Evolutionary conservation across 2,888 invertebrate genomes (phyloP).

Genomic region (Acronicta leporina): DNA sequence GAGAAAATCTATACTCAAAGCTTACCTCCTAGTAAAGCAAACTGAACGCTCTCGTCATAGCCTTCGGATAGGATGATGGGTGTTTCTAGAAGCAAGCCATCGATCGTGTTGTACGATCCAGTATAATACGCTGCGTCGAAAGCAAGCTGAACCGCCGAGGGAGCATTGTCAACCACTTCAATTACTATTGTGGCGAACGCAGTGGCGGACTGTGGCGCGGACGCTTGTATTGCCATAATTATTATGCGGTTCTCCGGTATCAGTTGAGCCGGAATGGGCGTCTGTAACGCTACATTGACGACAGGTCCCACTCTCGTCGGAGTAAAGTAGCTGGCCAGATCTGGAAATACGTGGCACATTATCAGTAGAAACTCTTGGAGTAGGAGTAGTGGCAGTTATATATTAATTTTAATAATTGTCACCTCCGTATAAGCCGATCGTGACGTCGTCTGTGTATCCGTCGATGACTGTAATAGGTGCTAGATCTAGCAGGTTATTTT

Average conservation of each 20-base stretch:
- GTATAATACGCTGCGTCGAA: conserved; percentile 55
- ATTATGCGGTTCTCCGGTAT: conserved; percentile 56
- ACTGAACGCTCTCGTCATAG: conserved; percentile 53
- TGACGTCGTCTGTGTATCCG: conserved; percentile 54
- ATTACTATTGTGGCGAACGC: conserved; percentile 61
- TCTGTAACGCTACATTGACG: conserved; percentile 35
- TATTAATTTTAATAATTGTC: background rate
- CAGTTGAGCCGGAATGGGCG: conserved; percentile 54
- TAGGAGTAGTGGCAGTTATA: background rate
- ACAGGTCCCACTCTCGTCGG: conserved; percentile 19
- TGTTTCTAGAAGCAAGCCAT: conserved; percentile 41
- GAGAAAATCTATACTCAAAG: background rate
- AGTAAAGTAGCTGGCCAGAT: conserved; percentile 42
- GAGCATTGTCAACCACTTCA: conserved; percentile 35
- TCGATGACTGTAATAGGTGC: conserved; percentile 54
- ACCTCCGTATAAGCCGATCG: conserved; percentile 38
- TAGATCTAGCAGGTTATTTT: conserved; percentile 31
- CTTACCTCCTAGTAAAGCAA: conserved; percentile 62
- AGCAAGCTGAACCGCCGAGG: conserved; percentile 14
- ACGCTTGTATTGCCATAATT: conserved; percentile 58
- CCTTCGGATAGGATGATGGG: conserved; percentile 51
- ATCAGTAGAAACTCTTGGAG: background rate
- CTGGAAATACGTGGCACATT: conserved; percentile 27
- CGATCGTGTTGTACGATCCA: conserved; percentile 47
- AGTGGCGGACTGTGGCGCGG: conserved; percentile 48